Conservation (phyloP, 1,140 invertebrate species). For the Procambarus virginalis region DNA sequence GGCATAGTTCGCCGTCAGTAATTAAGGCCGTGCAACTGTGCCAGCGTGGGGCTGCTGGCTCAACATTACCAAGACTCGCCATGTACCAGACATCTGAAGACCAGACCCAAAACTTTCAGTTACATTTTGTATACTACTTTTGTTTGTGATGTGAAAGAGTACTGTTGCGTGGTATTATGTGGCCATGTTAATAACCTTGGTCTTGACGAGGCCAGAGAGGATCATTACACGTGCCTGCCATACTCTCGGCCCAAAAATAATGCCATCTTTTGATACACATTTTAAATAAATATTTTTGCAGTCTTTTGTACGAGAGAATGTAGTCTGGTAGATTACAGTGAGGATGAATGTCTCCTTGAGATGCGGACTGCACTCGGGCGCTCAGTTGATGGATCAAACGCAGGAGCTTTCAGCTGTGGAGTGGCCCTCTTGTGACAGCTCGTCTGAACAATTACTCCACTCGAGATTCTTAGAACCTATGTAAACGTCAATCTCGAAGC, state of each 20-base stretch:
- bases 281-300: slow-evolving; percentile 61
- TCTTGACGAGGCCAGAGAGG: slow-evolving; percentile 23
- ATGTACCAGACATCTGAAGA: slow-evolving; percentile 37
- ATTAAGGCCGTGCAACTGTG: background rate
- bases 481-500: slow-evolving; percentile 64
- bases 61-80: slow-evolving; percentile 13
- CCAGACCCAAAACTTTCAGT: slow-evolving; percentile 23
- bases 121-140: slow-evolving; percentile 34
- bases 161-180: slow-evolving; percentile 34
- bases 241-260: slow-evolving; percentile 26
- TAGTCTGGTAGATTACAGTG: slow-evolving; percentile 35
- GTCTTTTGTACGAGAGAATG: slow-evolving; percentile 11
- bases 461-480: slow-evolving; percentile 63
- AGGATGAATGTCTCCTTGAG: slow-evolving; percentile 56
- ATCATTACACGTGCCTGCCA: slow-evolving; percentile 41
- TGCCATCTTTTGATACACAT: slow-evolving; percentile 11
- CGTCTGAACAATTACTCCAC: slow-evolving; percentile 57
- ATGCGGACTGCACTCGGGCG: slow-evolving; percentile 37
- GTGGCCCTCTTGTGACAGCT: slow-evolving; percentile 49
- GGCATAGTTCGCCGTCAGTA: background rate
- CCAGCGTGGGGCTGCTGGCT: background rate
- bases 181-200: background rate
- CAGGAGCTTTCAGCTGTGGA: slow-evolving; percentile 29
- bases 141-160: slow-evolving; percentile 16
- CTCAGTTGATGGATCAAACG: slow-evolving; percentile 56